Evolutionary conservation across 2,888 invertebrate species (phyloP).

Genomic region (Drosophila mercatorum): DNA sequence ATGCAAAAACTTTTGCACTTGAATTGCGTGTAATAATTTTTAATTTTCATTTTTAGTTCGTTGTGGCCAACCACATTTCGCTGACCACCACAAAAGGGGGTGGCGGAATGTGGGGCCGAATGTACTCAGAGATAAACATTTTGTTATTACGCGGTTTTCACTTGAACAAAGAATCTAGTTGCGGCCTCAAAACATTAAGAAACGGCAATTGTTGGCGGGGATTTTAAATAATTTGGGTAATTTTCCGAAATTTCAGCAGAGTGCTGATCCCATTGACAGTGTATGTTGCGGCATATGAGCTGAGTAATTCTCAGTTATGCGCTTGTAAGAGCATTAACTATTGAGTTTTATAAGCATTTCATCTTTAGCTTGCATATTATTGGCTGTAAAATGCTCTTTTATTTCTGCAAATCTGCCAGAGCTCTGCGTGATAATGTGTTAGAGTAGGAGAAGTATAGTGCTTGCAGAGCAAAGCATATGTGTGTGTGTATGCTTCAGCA

Average conservation of each 20-base stretch:
- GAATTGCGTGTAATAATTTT: slow-evolving; percentile 73
- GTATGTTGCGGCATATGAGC: too few relatives aligned
- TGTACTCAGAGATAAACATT: slow-evolving; percentile 39
- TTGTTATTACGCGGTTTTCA: slow-evolving; percentile 47
- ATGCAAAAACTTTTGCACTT: slow-evolving; percentile 40
- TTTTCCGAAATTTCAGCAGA: background rate
- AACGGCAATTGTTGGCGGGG: background rate
- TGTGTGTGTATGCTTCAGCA: background rate
- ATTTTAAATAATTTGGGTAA: background rate
- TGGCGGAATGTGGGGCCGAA: background rate
- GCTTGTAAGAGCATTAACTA: too few relatives aligned
- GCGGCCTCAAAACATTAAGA: background rate
- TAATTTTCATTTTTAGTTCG: slow-evolving; percentile 77
- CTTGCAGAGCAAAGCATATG: background rate
- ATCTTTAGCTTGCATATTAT: background rate
- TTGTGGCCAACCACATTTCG: slow-evolving; percentile 47
- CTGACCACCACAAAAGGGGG: slow-evolving; percentile 10
- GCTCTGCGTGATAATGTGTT: background rate
- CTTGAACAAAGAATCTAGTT: slow-evolving; percentile 49
- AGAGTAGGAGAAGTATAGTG: background rate
- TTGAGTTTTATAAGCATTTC: background rate
- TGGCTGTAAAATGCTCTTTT: background rate
- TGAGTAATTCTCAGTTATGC: too few relatives aligned
- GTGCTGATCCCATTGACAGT: background rate
- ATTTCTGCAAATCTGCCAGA: background rate